Conservation (phyloP, 1,140 invertebrate species). For the Calephelis nemesis region DNA sequence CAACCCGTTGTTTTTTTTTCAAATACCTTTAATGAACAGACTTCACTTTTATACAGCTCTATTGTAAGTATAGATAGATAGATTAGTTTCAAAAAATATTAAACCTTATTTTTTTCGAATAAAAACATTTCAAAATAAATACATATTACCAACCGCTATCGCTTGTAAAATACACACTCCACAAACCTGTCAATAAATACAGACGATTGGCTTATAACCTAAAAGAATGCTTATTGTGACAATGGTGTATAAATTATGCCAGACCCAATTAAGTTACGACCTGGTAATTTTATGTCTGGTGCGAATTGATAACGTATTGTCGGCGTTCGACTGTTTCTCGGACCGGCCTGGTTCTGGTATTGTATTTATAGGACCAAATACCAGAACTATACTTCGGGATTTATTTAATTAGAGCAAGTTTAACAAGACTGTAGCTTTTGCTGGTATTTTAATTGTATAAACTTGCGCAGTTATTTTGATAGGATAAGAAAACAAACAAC, state of each 20-base stretch:
- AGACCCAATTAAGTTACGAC: constrained; percentile 18
- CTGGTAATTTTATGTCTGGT: constrained; percentile 13
- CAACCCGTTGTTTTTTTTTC: too few relatives aligned
- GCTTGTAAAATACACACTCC: neutral
- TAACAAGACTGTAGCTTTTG: constrained; percentile 4
- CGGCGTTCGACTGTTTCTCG: neutral
- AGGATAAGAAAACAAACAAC: neutral
- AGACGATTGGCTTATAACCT: constrained; percentile 11
- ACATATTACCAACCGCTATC: neutral
- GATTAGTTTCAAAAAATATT: too few relatives aligned
- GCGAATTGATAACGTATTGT: constrained; percentile 16
- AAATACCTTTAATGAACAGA: too few relatives aligned
- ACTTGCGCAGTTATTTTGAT: neutral
- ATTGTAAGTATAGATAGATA: too few relatives aligned
- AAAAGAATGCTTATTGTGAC: constrained; percentile 17
- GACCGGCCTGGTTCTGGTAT: neutral
- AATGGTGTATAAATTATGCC: constrained; percentile 13
- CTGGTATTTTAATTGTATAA: neutral
- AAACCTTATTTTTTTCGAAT: too few relatives aligned
- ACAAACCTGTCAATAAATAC: constrained; percentile 8
- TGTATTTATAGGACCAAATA: neutral
- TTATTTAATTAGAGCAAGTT: constrained; percentile 16
- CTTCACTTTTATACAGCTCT: too few relatives aligned
- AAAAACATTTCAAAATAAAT: too few relatives aligned
- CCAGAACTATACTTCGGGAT: neutral